Percentiles rank a stretch among this genome's conserved stretches.
Conservation (phyloP, 2,113 vertebrate genomes). For the Oncorhynchus masou region DNA sequence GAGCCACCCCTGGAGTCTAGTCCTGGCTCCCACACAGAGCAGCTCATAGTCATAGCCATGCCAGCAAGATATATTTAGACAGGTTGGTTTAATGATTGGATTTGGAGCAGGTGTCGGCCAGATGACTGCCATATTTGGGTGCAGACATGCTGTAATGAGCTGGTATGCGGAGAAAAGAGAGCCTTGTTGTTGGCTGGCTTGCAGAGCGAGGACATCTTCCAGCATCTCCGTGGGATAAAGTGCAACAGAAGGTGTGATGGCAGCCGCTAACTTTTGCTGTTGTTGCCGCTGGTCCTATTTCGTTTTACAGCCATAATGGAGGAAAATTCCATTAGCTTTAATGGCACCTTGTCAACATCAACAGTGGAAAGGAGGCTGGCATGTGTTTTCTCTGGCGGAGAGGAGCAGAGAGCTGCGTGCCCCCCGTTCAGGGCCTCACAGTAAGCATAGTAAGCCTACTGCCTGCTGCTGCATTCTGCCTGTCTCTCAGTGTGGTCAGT, state of each 20-base stretch:
- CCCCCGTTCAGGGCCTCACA: conserved; percentile 60
- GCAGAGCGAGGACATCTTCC: conserved; percentile 48
- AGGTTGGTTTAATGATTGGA: conserved; percentile 66
- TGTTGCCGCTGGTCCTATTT: conserved; percentile 42
- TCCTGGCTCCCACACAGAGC: conserved; percentile 4
- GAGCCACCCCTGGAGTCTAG: background rate
- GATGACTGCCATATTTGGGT: conserved; percentile 67
- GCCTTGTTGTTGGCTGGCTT: conserved; percentile 58
- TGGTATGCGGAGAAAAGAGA: conserved; percentile 56
- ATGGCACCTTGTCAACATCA: conserved; percentile 49
- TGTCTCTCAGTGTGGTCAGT: conserved; percentile 18
- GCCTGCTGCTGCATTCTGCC: conserved; percentile 16
- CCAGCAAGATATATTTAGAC: conserved; percentile 63
- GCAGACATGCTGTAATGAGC: conserved; percentile 65
- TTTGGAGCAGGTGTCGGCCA: conserved; percentile 68
- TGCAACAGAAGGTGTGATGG: conserved; percentile 42
- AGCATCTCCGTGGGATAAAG: conserved; percentile 57
- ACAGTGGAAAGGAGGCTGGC: conserved; percentile 31
- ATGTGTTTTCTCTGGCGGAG: conserved; percentile 62
- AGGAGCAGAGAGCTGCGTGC: background rate
- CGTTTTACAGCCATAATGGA: conserved; percentile 49
- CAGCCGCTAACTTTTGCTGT: conserved; percentile 36
- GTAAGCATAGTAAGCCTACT: conserved; percentile 28
- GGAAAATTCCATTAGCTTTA: conserved; percentile 59
- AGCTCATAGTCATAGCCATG: conserved; percentile 37